These are phyloP conservation scores for Euphydryas editha DNA, from an alignment of 2,888 invertebrate species.

Conservation along the genomic window DNA sequence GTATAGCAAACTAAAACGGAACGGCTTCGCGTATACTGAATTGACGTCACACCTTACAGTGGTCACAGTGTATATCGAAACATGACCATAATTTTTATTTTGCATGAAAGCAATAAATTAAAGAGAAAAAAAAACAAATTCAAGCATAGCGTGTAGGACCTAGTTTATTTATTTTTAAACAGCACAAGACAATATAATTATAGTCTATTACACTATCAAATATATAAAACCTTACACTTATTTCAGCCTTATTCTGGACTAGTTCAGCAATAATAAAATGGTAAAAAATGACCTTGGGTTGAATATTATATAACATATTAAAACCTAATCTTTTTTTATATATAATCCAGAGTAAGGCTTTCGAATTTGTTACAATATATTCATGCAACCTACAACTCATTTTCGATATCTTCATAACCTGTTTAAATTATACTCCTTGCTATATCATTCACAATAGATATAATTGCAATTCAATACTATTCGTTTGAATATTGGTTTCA, in stretches of 20 bases:
- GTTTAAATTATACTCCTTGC: not conserved
- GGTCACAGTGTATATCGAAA: too few species aligned
- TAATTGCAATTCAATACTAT: not conserved
- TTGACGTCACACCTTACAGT: too few species aligned
- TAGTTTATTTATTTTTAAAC: not conserved
- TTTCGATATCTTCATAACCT: not conserved
- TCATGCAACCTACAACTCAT: not conserved
- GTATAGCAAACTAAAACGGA: too few species aligned
- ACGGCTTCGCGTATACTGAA: too few species aligned
- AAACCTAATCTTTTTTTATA: not conserved
- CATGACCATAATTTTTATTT: too few species aligned
- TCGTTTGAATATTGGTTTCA: not conserved
- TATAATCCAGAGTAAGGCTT: slow-evolving; percentile 2
- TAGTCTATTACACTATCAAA: not conserved
- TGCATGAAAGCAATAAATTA: not conserved
- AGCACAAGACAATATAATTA: not conserved
- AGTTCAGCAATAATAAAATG: not conserved
- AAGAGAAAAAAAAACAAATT: not conserved
- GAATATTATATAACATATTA: not conserved
- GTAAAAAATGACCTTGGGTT: not conserved
- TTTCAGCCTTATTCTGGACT: slow-evolving; percentile 6
- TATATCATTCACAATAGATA: not conserved
- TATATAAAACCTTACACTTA: slow-evolving; percentile 9
- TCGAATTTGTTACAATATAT: not conserved
- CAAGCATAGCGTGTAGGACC: not conserved